Conservation (phyloP, 2,888 invertebrate species). For the Ochropleura plecta region DNA sequence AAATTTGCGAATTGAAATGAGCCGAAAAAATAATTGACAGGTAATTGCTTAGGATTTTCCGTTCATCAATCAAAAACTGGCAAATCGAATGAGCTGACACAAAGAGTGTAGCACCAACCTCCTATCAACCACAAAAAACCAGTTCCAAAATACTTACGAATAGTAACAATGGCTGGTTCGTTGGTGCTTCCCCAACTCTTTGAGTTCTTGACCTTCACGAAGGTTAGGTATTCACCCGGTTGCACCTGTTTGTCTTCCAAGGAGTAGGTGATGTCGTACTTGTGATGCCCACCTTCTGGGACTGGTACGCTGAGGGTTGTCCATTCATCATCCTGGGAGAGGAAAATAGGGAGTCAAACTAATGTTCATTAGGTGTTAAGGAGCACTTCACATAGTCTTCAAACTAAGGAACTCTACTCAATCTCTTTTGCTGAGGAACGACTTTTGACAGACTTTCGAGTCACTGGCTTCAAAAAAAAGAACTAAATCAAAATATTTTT, state of each 20-base stretch:
- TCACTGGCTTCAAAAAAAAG: too few relatives aligned
- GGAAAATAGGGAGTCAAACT: background rate
- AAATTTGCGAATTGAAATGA: too few relatives aligned
- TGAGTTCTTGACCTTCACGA: conserved; percentile 79
- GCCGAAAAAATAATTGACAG: too few relatives aligned
- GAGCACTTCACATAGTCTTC: too few relatives aligned
- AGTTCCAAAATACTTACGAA: conserved; percentile 73
- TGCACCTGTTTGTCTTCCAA: conserved; percentile 71
- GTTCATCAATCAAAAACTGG: too few relatives aligned
- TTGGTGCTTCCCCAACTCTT: conserved; percentile 78
- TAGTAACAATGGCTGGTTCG: conserved; percentile 72
- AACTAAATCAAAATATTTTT: too few relatives aligned
- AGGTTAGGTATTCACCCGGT: conserved; percentile 78
- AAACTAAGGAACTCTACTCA: too few relatives aligned
- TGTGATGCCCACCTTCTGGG: conserved; percentile 68
- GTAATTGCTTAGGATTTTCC: too few relatives aligned
- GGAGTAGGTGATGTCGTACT: conserved; percentile 74
- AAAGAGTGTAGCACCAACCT: background rate
- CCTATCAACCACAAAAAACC: background rate
- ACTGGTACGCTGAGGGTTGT: conserved; percentile 72
- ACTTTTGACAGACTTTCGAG: too few relatives aligned
- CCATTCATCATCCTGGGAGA: conserved; percentile 73
- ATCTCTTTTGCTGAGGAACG: too few relatives aligned
- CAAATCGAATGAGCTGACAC: too few relatives aligned
- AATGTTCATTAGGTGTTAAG: background rate